phyloP scores from a whole-genome alignment of 23 tunicate species.

The Ascidia mentula region DNA sequence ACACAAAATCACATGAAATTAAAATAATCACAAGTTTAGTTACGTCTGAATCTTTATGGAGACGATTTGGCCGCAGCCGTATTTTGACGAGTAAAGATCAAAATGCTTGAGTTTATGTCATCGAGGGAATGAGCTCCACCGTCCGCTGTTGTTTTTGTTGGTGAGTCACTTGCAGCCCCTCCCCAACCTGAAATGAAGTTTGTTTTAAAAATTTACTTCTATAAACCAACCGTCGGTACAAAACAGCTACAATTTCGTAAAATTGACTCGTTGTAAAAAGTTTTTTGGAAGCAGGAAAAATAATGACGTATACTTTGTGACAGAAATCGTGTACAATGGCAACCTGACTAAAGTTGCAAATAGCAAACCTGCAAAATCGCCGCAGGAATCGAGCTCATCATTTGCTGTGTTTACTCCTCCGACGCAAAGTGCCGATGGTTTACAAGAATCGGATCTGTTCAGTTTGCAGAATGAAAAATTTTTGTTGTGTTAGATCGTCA shows the following conservation, averaged over 20 bases:
- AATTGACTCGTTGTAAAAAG: too few species aligned
- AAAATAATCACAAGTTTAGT: too few species aligned
- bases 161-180: constrained; percentile 44
- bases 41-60: too few species aligned
- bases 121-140: constrained; percentile 70
- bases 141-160: constrained; percentile 52
- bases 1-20: too few species aligned
- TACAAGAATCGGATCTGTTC: constrained; percentile 70
- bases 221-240: too few species aligned
- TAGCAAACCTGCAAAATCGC: constrained; percentile 58
- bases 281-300: too few species aligned
- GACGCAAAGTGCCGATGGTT: constrained; percentile 65
- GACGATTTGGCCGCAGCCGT: too few species aligned
- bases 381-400: constrained; percentile 21
- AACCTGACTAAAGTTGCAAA: not conserved
- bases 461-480: not conserved
- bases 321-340: too few species aligned
- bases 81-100: constrained; percentile 61
- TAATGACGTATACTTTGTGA: too few species aligned
- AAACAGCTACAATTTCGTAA: too few species aligned
- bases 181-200: constrained; percentile 80
- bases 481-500: not conserved
- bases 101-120: constrained; percentile 57
- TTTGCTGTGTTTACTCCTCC: constrained; percentile 72
- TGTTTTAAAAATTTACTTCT: too few species aligned